phyloP scores from a whole-genome alignment of 2,888 invertebrate genomes.

The Sarcophaga caerulescens region DNA sequence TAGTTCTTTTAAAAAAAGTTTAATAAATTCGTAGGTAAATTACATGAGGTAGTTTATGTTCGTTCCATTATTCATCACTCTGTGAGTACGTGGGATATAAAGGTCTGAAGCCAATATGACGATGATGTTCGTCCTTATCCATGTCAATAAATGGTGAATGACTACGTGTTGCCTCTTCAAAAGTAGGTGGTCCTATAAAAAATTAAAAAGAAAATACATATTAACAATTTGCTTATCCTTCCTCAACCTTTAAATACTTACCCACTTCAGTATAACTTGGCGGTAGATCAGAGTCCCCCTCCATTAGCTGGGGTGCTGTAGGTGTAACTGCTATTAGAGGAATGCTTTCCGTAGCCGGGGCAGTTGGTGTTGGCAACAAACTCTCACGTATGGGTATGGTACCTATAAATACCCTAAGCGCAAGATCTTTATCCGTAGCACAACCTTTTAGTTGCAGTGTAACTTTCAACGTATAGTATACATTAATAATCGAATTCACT shows the following conservation, averaged over 20 bases:
- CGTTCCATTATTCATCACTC: neutral
- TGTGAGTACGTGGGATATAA: conserved; percentile 68
- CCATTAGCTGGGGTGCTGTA: conserved; percentile 19
- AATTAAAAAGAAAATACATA: neutral
- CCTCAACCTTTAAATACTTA: conserved; percentile 7
- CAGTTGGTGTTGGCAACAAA: neutral
- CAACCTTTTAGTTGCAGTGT: conserved; percentile 65
- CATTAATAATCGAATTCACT: conserved; percentile 66
- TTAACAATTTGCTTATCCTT: neutral
- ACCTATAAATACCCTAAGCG: conserved; percentile 62
- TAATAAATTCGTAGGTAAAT: too few species aligned
- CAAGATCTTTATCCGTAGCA: conserved; percentile 58
- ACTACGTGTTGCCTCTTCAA: conserved; percentile 67
- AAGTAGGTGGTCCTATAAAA: conserved; percentile 68
- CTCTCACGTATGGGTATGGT: conserved; percentile 68
- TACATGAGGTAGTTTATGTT: too few species aligned
- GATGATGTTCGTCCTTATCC: neutral
- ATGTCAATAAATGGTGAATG: conserved; percentile 60
- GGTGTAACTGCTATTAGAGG: too few species aligned
- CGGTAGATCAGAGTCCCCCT: conserved; percentile 48
- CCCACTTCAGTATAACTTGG: conserved; percentile 69
- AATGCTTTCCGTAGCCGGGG: too few species aligned
- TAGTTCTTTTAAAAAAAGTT: too few species aligned
- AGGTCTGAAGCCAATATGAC: conserved; percentile 63
- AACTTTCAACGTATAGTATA: conserved; percentile 69